phyloP scores from a whole-genome alignment of 2,113 vertebrate genomes.

The Rhineura floridana region DNA sequence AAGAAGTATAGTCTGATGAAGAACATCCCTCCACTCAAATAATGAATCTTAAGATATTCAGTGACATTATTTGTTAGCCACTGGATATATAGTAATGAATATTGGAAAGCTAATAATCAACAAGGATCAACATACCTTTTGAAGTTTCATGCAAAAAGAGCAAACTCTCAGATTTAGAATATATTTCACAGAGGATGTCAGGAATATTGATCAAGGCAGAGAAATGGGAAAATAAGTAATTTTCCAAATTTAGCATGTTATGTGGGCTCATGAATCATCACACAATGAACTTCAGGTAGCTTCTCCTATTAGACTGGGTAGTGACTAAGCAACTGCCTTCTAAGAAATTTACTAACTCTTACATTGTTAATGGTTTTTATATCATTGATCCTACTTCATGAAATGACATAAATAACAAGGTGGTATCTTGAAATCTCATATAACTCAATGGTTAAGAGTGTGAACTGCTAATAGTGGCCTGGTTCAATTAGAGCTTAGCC shows the following conservation, averaged over 20 bases:
- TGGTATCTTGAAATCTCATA: neutral
- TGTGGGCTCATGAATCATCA: neutral
- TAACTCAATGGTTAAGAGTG: neutral
- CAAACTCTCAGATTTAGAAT: neutral
- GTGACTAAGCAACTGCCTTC: neutral
- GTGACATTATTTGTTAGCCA: neutral
- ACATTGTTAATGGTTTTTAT: neutral
- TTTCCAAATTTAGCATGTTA: neutral
- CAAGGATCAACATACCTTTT: neutral
- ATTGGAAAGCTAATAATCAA: constrained; percentile 6
- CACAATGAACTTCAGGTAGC: neutral
- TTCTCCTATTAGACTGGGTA: neutral
- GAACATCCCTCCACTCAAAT: neutral
- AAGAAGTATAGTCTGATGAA: neutral
- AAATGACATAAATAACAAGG: neutral
- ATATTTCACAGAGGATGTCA: neutral
- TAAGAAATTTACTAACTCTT: neutral
- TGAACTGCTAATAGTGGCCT: neutral
- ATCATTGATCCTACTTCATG: neutral
- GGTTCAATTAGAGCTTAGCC: neutral
- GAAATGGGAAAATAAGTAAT: neutral
- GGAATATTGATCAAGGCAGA: neutral
- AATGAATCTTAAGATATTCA: neutral
- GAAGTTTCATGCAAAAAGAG: neutral
- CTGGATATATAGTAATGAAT: neutral